Conservation (phyloP, 2,888 invertebrate genomes). For the Epinotia ramella region DNA sequence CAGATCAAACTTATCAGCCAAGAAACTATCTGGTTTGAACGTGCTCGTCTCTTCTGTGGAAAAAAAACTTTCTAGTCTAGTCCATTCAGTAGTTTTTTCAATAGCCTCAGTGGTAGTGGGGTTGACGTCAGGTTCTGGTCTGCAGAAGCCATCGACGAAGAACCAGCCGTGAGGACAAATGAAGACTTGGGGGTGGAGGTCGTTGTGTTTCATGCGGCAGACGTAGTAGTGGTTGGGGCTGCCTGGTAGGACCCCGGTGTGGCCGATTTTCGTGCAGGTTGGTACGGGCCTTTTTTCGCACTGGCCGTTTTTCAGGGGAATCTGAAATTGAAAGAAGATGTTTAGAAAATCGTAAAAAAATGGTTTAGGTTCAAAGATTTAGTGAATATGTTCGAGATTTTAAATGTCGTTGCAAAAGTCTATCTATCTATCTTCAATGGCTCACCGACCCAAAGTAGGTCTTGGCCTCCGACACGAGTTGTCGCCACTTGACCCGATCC, state of each 20-base stretch:
- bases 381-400: too few species aligned
- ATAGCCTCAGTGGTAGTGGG: conserved; percentile 43
- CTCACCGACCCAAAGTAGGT: too few species aligned
- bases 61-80: conserved; percentile 64
- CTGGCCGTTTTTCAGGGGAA: conserved; percentile 68
- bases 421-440: too few species aligned
- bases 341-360: too few species aligned
- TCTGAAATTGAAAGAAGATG: conserved; percentile 54
- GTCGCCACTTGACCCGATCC: too few species aligned
- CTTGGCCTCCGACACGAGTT: too few species aligned
- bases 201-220: conserved; percentile 64
- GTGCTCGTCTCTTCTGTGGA: conserved; percentile 71
- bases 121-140: conserved; percentile 58
- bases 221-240: conserved; percentile 78
- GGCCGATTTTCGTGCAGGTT: conserved; percentile 65
- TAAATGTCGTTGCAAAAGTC: too few species aligned
- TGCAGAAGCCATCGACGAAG: conserved; percentile 73
- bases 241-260: conserved; percentile 62
- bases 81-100: conserved; percentile 49
- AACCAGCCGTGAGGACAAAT: conserved; percentile 79
- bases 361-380: too few species aligned
- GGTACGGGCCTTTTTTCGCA: conserved; percentile 69
- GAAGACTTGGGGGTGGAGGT: conserved; percentile 72
- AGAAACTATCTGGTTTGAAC: conserved; percentile 71
- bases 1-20: conserved; percentile 76